Evolutionary conservation across 2,113 vertebrate genomes (phyloP).

Genomic region (Uria lomvia): DNA sequence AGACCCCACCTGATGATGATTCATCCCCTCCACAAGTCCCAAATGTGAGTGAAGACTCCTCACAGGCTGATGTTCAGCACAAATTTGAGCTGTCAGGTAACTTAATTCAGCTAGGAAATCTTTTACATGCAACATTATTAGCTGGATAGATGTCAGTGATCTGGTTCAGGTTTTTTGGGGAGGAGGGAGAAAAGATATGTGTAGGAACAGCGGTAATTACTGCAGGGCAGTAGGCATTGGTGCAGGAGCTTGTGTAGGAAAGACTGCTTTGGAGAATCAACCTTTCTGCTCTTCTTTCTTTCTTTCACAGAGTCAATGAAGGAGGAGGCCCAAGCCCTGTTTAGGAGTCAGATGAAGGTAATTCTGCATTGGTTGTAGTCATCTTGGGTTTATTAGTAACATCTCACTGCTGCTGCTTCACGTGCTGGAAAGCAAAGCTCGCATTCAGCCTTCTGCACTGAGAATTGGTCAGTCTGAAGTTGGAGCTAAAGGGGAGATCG

Average conservation of each 20-base stretch:
- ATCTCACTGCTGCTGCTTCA: neutral
- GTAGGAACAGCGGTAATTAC: constrained; percentile 50
- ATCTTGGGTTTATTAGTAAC: neutral
- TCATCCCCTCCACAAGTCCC: constrained; percentile 78
- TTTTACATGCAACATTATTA: constrained; percentile 59
- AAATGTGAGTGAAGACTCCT: constrained; percentile 78
- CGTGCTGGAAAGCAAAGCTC: neutral
- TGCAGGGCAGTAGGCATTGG: constrained; percentile 55
- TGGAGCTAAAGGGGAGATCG: neutral
- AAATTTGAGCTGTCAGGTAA: constrained; percentile 83
- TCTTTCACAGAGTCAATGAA: constrained; percentile 82
- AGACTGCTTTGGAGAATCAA: constrained; percentile 51
- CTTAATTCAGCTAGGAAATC: constrained; percentile 58
- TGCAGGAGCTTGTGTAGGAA: constrained; percentile 49
- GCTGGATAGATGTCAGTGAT: constrained; percentile 58
- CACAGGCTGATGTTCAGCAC: constrained; percentile 78
- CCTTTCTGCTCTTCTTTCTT: constrained; percentile 57
- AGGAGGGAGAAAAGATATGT: constrained; percentile 57
- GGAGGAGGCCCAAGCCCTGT: constrained; percentile 89
- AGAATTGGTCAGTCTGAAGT: neutral
- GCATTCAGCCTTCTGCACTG: neutral
- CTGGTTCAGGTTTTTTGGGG: constrained; percentile 66
- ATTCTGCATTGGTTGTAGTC: constrained; percentile 19
- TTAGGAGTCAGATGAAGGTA: constrained; percentile 92
- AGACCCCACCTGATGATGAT: constrained; percentile 76